A percentile compares a stretch with the other conserved stretches of the same genome.
These are phyloP conservation scores for Noctuana brunneofusca DNA, from an alignment of 2,888 invertebrate genomes.

Conservation along the genomic window DNA sequence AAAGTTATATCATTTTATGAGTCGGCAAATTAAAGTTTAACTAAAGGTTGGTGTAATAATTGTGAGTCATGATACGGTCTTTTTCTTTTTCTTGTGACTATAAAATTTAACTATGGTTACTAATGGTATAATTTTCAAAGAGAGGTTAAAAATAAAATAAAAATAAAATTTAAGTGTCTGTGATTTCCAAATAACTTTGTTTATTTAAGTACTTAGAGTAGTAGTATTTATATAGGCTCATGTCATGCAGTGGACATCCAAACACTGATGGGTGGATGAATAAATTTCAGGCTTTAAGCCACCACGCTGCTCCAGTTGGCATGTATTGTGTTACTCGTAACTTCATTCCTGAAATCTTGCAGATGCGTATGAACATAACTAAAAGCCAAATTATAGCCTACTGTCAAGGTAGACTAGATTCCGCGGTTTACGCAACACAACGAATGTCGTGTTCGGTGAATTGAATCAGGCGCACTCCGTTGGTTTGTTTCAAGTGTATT, in stretches of 20 bases:
- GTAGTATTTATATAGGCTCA: too few species aligned
- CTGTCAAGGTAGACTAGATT: constrained; percentile 62
- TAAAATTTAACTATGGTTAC: too few species aligned
- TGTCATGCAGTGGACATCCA: too few species aligned
- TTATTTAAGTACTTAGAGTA: too few species aligned
- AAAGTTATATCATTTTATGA: too few species aligned
- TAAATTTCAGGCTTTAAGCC: too few species aligned
- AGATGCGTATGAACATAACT: constrained; percentile 20
- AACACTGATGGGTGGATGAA: too few species aligned
- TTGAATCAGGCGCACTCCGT: constrained; percentile 44
- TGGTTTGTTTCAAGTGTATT: constrained; percentile 50
- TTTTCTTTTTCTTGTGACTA: too few species aligned
- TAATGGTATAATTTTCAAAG: background rate
- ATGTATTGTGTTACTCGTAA: background rate
- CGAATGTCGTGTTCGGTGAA: constrained; percentile 50
- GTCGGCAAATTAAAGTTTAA: too few species aligned
- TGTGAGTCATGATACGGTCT: background rate
- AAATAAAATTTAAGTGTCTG: too few species aligned
- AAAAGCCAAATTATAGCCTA: constrained; percentile 38
- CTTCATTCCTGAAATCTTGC: constrained; percentile 2
- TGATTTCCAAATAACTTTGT: too few species aligned
- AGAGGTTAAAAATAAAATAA: background rate
- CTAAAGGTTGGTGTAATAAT: background rate
- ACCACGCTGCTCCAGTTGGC: too few species aligned
- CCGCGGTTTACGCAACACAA: constrained; percentile 38